Evolutionary conservation across 2,888 invertebrate species (phyloP).

Genomic region (Aspidiotus rigidus): DNA sequence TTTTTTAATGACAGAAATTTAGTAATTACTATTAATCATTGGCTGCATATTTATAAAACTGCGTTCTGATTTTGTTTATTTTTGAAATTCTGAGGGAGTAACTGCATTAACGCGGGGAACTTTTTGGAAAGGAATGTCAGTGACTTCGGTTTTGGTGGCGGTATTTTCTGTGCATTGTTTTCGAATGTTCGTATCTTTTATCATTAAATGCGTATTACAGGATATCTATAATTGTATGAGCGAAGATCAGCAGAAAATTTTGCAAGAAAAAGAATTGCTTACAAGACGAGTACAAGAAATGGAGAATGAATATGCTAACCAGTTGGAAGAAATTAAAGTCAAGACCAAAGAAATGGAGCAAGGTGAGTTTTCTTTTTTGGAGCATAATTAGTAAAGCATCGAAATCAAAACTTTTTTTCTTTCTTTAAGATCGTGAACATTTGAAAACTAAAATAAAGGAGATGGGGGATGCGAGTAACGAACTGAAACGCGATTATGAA

Average conservation of each 20-base stretch:
- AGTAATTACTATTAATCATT: neutral
- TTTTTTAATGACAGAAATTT: neutral
- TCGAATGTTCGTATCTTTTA: neutral
- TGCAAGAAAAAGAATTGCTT: conserved; percentile 23
- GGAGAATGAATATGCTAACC: neutral
- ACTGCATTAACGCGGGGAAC: no score
- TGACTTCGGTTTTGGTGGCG: neutral
- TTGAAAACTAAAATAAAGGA: neutral
- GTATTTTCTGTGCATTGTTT: no score
- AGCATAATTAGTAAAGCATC: neutral
- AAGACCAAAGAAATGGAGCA: conserved; percentile 11
- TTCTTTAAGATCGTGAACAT: no score
- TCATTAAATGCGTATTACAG: neutral
- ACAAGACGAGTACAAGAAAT: conserved; percentile 14
- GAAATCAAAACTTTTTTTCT: no score
- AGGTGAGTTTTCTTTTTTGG: conserved; percentile 5
- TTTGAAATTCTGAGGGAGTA: no score
- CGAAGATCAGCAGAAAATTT: conserved; percentile 21
- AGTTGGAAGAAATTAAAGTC: neutral
- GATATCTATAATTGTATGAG: conserved; percentile 29
- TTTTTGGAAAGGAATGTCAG: no score
- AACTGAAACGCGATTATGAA: conserved; percentile 6
- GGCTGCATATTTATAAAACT: neutral
- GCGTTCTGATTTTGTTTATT: no score
- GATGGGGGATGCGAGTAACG: neutral